These are phyloP conservation scores for Argentina silus DNA, from an alignment of 2,797 vertebrate genomes.

Conservation along the genomic window DNA sequence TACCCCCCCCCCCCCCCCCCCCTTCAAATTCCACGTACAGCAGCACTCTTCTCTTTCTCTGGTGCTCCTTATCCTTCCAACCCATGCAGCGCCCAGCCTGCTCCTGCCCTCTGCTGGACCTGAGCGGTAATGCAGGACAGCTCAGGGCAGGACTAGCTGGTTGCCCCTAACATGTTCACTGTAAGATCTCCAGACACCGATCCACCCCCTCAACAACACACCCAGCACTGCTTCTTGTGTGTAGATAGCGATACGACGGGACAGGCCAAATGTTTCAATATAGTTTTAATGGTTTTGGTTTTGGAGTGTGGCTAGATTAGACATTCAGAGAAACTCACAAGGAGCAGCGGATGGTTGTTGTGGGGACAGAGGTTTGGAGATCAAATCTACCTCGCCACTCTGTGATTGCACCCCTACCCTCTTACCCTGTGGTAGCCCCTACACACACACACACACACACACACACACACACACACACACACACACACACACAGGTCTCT, in stretches of 20 bases:
- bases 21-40: neutral
- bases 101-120: slow-evolving; percentile 2
- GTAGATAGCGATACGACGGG: neutral
- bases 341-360: neutral
- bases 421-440: neutral
- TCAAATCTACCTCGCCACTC: neutral
- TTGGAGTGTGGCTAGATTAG: neutral
- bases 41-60: neutral
- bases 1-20: neutral
- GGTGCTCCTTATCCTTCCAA: slow-evolving; percentile 15
- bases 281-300: neutral
- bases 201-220: neutral
- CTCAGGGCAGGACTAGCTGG: neutral
- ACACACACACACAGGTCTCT: neutral
- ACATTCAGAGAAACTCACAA: neutral
- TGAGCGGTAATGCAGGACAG: slow-evolving; percentile 1
- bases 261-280: neutral
- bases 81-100: slow-evolving; percentile 10
- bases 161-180: slow-evolving; percentile 12
- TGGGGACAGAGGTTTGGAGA: neutral
- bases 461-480: neutral
- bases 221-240: neutral
- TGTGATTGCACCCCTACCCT: too few relatives aligned
- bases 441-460: neutral
- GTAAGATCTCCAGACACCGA: slow-evolving; percentile 2